These are phyloP conservation scores for Sympetrum striolatum DNA, from an alignment of 2,888 invertebrate species.

Conservation along the genomic window DNA sequence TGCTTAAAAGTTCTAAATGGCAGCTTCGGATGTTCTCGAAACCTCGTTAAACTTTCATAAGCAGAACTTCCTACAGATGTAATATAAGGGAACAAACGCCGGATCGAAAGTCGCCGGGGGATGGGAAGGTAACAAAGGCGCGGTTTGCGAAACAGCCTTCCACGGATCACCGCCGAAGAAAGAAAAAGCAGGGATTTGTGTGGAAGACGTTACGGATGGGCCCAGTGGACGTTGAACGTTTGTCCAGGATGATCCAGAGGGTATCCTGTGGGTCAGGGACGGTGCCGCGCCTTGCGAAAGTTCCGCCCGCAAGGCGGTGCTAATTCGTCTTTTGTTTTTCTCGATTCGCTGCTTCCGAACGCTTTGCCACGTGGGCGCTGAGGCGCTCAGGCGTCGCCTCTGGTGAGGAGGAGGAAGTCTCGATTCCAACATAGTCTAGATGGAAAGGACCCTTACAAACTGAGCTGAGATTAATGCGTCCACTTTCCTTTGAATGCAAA, in stretches of 20 bases:
- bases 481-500: too few relatives aligned
- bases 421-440: too few relatives aligned
- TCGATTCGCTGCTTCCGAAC: not conserved
- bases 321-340: not conserved
- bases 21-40: too few relatives aligned
- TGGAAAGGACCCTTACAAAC: too few relatives aligned
- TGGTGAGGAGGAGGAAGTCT: too few relatives aligned
- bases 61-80: too few relatives aligned
- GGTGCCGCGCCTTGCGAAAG: not conserved
- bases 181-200: too few relatives aligned
- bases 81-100: not conserved
- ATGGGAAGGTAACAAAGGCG: not conserved
- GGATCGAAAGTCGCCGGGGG: not conserved
- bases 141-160: not conserved
- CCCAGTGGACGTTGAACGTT: not conserved
- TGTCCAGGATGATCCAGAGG: not conserved
- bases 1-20: too few relatives aligned
- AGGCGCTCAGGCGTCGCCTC: not conserved
- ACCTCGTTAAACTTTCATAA: too few relatives aligned
- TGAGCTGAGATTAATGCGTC: too few relatives aligned
- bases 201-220: not conserved
- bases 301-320: not conserved
- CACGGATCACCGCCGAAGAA: too few relatives aligned
- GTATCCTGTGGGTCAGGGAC: not conserved
- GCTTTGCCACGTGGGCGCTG: not conserved